Percentiles rank a stretch among this genome's conserved stretches.
Evolutionary conservation across 2,113 vertebrate genomes (phyloP).

Genomic region (Corythoichthys intestinalis): DNA sequence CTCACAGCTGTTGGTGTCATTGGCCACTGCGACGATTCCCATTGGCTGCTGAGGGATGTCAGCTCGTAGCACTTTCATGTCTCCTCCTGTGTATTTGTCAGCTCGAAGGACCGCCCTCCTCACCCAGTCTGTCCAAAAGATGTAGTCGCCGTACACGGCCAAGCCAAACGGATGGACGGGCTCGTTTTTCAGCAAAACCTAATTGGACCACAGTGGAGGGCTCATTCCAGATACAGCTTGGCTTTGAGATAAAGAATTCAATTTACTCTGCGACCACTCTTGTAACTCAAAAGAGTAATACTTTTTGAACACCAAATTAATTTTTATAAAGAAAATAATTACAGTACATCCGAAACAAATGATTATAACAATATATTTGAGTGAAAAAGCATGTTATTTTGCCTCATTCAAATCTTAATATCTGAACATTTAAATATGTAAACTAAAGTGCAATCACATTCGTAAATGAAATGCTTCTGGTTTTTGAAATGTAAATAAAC

Average conservation of each 20-base stretch:
- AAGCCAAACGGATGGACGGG: conserved; percentile 95
- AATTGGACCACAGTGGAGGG: conserved; percentile 22
- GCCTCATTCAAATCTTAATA: no score
- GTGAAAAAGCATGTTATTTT: no score
- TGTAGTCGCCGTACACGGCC: conserved; percentile 91
- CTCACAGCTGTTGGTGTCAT: conserved; percentile 98
- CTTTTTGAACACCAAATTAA: no score
- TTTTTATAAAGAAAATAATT: no score
- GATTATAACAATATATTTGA: no score
- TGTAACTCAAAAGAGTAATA: no score
- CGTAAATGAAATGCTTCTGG: no score
- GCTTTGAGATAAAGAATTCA: not conserved
- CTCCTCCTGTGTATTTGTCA: conserved; percentile 89
- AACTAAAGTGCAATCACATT: no score
- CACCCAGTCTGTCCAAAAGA: conserved; percentile 99
- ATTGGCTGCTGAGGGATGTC: conserved; percentile 99
- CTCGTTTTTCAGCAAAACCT: conserved; percentile 95
- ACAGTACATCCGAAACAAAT: no score
- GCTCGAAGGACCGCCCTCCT: conserved; percentile 90
- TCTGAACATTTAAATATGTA: no score
- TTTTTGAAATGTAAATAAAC: no score
- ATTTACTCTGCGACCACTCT: no score
- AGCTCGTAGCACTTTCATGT: conserved; percentile 90
- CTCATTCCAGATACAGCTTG: not conserved
- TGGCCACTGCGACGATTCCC: conserved; percentile 96